phyloP scores from a whole-genome alignment of 1,140 invertebrate species.

The Chironomus tepperi region DNA sequence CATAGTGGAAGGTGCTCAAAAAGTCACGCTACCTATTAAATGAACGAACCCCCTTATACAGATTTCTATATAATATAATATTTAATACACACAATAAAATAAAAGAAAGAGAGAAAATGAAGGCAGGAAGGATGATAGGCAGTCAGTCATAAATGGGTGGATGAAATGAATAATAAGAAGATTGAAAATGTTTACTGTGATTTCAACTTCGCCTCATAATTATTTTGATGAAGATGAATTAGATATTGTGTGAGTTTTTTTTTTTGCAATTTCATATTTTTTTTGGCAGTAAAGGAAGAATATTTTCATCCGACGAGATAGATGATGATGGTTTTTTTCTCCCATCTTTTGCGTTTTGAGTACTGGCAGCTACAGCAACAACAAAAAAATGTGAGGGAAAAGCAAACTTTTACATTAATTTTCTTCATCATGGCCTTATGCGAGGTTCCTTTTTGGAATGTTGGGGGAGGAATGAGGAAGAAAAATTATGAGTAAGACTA shows the following conservation, averaged over 20 bases:
- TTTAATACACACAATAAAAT: too few relatives aligned
- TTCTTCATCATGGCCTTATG: background rate
- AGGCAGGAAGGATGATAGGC: too few relatives aligned
- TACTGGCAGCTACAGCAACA: too few relatives aligned
- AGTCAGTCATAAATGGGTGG: too few relatives aligned
- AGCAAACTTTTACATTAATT: conserved; percentile 15
- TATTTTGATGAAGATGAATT: conserved; percentile 24
- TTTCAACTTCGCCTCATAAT: conserved; percentile 15
- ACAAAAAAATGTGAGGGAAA: background rate
- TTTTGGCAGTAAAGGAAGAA: background rate
- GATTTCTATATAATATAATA: too few relatives aligned
- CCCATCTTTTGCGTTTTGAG: background rate
- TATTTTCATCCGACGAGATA: background rate
- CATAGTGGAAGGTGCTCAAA: too few relatives aligned
- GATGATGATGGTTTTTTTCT: conserved; percentile 18
- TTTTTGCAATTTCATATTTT: conserved; percentile 2
- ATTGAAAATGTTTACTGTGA: too few relatives aligned
- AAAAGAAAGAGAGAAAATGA: too few relatives aligned
- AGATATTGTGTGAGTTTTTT: background rate
- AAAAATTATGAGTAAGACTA: background rate
- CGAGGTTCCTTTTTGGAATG: background rate
- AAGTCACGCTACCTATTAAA: too few relatives aligned
- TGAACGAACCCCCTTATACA: too few relatives aligned
- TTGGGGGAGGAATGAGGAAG: background rate
- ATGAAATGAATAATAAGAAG: too few relatives aligned